phyloP scores from a whole-genome alignment of 2,113 vertebrate genomes.

The Rhea americana region DNA sequence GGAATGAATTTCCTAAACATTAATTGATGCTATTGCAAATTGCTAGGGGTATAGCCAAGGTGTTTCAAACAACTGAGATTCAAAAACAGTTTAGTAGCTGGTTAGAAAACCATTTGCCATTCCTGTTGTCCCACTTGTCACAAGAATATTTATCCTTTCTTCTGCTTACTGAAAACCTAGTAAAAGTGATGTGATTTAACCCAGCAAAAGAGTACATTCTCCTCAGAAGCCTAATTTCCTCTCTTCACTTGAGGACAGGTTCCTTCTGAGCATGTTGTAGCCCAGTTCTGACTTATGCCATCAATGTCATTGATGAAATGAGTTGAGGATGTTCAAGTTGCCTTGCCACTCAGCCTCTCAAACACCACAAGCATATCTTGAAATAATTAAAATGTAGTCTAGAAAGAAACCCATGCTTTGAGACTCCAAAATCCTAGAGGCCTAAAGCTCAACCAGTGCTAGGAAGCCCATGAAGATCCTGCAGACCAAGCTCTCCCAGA shows the following conservation, averaged over 20 bases:
- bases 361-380: fast-evolving
- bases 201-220: neutral
- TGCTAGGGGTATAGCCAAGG: conserved; percentile 38
- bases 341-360: neutral
- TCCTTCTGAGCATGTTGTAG: neutral
- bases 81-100: neutral
- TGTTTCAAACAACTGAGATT: conserved; percentile 7
- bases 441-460: neutral
- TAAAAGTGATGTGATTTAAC: neutral
- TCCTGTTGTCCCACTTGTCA: neutral
- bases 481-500: neutral
- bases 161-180: neutral
- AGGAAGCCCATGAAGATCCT: neutral
- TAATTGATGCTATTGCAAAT: conserved; percentile 63
- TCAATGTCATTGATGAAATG: neutral
- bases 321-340: fast-evolving
- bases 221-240: neutral
- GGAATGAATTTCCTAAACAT: conserved; percentile 63
- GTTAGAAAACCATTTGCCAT: neutral
- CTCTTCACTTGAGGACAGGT: neutral
- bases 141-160: neutral
- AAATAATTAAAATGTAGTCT: neutral
- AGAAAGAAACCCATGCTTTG: fast-evolving
- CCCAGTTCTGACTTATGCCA: fast-evolving
- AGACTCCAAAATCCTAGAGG: neutral